A percentile compares a stretch with the other conserved stretches of the same genome.
These are phyloP conservation scores for Lithophane socia DNA, from an alignment of 2,888 invertebrate species.

Conservation along the genomic window DNA sequence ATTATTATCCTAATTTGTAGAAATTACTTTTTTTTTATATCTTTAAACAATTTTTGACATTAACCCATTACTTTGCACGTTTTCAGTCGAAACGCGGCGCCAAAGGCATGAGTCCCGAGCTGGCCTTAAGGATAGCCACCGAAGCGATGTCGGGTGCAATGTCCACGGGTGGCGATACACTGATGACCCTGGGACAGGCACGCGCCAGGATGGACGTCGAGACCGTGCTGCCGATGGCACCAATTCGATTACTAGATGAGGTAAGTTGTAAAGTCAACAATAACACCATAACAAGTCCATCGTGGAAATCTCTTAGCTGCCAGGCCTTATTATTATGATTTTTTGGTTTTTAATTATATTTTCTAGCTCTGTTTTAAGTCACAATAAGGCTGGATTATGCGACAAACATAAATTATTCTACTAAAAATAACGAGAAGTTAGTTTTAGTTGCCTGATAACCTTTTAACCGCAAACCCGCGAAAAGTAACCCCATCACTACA, in stretches of 20 bases:
- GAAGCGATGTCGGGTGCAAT: constrained; percentile 81
- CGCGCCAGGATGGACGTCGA: constrained; percentile 83
- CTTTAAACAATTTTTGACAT: not conserved
- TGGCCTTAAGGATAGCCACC: constrained; percentile 78
- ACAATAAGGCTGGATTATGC: too few relatives aligned
- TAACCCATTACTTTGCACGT: not conserved
- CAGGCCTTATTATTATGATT: not conserved
- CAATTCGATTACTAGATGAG: constrained; percentile 81
- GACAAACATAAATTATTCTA: too few relatives aligned
- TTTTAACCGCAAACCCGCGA: too few relatives aligned
- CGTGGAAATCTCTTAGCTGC: not conserved
- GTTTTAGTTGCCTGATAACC: too few relatives aligned
- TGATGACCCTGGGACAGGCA: constrained; percentile 85
- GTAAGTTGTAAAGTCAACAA: constrained; percentile 65
- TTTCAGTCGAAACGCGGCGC: constrained; percentile 85
- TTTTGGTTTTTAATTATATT: too few relatives aligned
- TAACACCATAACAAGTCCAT: not conserved
- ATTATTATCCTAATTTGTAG: not conserved
- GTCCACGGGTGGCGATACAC: constrained; percentile 80
- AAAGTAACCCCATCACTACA: too few relatives aligned
- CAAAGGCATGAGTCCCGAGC: constrained; percentile 83
- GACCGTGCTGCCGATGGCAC: constrained; percentile 80
- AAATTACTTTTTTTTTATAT: not conserved
- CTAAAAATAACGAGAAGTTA: too few relatives aligned
- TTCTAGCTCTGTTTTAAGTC: too few relatives aligned